Evolutionary conservation across 2,888 invertebrate species (phyloP).

Genomic region (Drosophila fulvimacula): DNA sequence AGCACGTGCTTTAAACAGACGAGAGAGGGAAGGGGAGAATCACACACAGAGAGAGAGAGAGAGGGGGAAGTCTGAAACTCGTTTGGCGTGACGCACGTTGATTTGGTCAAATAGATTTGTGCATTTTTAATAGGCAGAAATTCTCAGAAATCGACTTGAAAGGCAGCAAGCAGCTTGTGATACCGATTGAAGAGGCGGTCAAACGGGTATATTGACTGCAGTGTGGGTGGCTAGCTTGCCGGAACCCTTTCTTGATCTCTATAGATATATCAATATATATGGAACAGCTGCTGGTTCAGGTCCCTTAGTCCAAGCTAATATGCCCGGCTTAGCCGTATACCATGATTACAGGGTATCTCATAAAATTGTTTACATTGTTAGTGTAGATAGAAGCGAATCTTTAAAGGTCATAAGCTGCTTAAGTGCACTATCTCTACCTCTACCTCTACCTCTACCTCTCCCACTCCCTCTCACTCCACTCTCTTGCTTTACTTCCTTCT

Average conservation of each 20-base stretch:
- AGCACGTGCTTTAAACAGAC: background rate
- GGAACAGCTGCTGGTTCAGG: too few species aligned
- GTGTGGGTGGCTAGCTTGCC: background rate
- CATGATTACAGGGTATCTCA: background rate
- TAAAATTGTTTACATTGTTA: background rate
- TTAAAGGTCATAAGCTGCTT: background rate
- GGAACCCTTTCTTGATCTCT: background rate
- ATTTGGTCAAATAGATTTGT: constrained; percentile 20
- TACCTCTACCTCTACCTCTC: too few species aligned
- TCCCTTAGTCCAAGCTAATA: background rate
- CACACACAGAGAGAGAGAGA: too few species aligned
- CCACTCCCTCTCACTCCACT: background rate
- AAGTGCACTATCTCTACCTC: background rate
- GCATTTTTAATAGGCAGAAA: constrained; percentile 22
- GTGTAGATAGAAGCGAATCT: background rate
- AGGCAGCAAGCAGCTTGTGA: background rate
- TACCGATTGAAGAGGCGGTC: background rate
- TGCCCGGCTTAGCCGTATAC: too few species aligned
- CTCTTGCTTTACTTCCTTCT: background rate
- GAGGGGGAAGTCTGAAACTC: constrained; percentile 15
- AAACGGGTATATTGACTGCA: background rate
- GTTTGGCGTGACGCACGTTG: constrained; percentile 35
- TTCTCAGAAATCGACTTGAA: constrained; percentile 36
- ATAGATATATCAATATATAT: too few species aligned
- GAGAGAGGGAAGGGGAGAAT: too few species aligned